Conservation (phyloP, 2,113 vertebrate genomes). For the Pseudorasbora parva region DNA sequence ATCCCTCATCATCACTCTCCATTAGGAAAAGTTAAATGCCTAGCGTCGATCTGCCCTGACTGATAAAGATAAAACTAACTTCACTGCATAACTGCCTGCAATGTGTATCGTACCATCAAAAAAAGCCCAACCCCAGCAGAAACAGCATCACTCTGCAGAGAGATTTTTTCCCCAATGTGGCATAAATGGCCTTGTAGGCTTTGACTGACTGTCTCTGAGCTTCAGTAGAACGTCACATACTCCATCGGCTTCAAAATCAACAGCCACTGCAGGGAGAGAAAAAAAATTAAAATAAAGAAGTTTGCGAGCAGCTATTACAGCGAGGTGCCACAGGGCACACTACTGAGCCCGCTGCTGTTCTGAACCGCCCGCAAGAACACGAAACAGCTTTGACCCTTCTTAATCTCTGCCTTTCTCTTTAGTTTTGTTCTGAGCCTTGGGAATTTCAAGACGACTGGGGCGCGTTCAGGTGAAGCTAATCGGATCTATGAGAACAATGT, state of each 20-base stretch:
- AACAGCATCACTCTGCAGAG: conserved; percentile 36
- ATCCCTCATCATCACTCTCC: neutral
- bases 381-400: conserved; percentile 25
- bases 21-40: conserved; percentile 20
- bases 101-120: conserved; percentile 34
- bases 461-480: conserved; percentile 57
- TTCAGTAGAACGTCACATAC: conserved; percentile 51
- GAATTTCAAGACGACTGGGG: conserved; percentile 52
- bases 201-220: conserved; percentile 53
- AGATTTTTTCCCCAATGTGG: conserved; percentile 39
- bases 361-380: conserved; percentile 16
- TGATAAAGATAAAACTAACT: conserved; percentile 33
- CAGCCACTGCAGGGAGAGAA: conserved; percentile 37
- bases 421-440: conserved; percentile 55
- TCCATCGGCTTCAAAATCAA: conserved; percentile 52
- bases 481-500: conserved; percentile 54
- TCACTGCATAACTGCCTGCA: conserved; percentile 29
- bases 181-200: conserved; percentile 53
- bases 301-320: conserved; percentile 32
- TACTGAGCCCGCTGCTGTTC: conserved; percentile 46
- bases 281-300: conserved; percentile 44
- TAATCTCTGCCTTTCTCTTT: conserved; percentile 53
- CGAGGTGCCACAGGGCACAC: conserved; percentile 52
- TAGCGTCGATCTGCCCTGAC: conserved; percentile 12
- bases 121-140: conserved; percentile 40